Base-by-base conservation (phyloP, 1,140 invertebrate genomes). In the Microvelia longipes region DNA sequence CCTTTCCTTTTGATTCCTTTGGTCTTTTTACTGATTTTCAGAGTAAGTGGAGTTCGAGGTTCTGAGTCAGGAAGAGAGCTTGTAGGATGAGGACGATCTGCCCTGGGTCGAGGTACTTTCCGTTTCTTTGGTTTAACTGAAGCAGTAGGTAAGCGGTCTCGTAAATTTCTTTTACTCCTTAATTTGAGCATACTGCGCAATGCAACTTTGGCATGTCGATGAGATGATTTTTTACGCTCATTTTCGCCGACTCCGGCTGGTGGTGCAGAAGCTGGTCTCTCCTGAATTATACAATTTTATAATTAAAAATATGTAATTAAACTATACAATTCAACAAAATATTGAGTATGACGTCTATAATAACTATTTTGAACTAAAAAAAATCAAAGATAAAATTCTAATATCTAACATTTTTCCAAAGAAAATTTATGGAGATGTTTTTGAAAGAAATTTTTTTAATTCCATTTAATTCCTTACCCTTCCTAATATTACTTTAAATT, bases 231-330 rank as follows among this genome's bases (percentile, higher is more conserved):
- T 27, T 75, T 74, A 28, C 75, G 73, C 50, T 74, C 71, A 19
- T 70, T 28, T 68, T 73, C 75, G 26, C 63, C 66, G 14, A 66
- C 72, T 11, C 35, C 68, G 79, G 83, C 0, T 35, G 85, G 85
- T 0, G 85, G 85, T 0, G 85, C 85, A 0, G 85, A 86, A 0
- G 87, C 86, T 0, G 87, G 87, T 11, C 87, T 78, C 75, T 88
- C 85, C 35, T 87, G 88, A 5, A 50, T 11, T 50, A n/a, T n/a
- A n/a, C n/a, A n/a, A n/a, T n/a, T n/a, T n/a, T n/a, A n/a, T n/a
- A n/a, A n/a, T n/a, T n/a, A n/a, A n/a, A n/a, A n/a, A n/a, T n/a
- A n/a, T n/a, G n/a, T n/a, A n/a, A n/a, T n/a, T n/a, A n/a, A n/a
- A n/a, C n/a, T n/a, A n/a, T n/a, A n/a, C n/a, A n/a, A n/a, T n/a